Percentiles rank a stretch among this genome's conserved stretches.
Conservation (phyloP, 1,140 invertebrate species). For the Drosophila arawakana region DNA sequence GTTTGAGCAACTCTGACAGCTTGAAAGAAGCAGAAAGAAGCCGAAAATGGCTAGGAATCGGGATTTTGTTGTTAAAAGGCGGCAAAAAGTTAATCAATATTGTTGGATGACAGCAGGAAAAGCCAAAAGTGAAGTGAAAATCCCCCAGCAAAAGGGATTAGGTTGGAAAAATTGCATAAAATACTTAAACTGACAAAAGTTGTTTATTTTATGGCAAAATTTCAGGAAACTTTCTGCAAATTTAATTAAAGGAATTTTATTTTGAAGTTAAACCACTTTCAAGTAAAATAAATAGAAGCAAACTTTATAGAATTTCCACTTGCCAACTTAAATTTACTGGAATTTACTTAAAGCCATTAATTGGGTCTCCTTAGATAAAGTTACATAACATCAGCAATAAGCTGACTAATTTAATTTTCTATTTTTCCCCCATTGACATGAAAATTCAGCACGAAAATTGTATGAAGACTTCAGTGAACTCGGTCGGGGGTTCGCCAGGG, state of each 20-base stretch:
- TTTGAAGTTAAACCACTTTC: too few species aligned
- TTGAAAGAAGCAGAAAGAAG: constrained; percentile 13
- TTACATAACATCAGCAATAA: constrained; percentile 7
- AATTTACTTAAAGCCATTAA: background rate
- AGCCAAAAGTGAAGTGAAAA: constrained; percentile 13
- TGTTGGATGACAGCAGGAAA: constrained; percentile 34
- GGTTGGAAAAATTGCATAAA: constrained; percentile 18
- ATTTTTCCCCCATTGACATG: constrained; percentile 11
- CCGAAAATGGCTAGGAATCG: background rate
- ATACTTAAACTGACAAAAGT: constrained; percentile 11
- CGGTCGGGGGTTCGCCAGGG: background rate
- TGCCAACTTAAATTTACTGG: background rate
- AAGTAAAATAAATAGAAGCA: too few species aligned
- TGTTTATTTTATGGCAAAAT: background rate
- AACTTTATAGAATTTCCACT: background rate
- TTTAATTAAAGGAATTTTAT: too few species aligned
- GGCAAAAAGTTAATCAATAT: constrained; percentile 57
- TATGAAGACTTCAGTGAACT: constrained; percentile 6
- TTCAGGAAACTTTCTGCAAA: too few species aligned
- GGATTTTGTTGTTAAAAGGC: constrained; percentile 51
- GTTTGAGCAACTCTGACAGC: constrained; percentile 52
- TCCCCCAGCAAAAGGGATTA: constrained; percentile 23
- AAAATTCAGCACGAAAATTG: constrained; percentile 4
- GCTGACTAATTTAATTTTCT: constrained; percentile 12
- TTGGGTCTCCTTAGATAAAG: background rate